Percentiles rank a stretch among this genome's conserved stretches.
Evolutionary conservation across 2,888 invertebrate species (phyloP).

Genomic region (Phortica okadai): DNA sequence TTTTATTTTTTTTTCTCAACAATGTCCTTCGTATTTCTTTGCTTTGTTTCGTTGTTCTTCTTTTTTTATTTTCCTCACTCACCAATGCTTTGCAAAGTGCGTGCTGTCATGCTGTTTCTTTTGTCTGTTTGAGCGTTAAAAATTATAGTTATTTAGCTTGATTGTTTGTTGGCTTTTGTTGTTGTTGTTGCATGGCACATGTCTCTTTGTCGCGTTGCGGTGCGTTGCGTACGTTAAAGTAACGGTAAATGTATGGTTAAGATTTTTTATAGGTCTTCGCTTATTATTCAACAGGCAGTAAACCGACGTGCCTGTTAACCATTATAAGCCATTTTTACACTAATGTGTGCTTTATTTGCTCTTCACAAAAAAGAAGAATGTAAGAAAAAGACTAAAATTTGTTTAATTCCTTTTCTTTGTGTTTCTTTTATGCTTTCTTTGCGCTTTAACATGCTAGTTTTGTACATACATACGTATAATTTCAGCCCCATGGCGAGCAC

Average conservation of each 20-base stretch:
- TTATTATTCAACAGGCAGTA: too few species aligned
- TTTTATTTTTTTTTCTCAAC: neutral
- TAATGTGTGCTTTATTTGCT: too few species aligned
- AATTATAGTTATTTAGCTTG: constrained; percentile 66
- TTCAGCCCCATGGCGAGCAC: constrained; percentile 46
- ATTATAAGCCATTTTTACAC: too few species aligned
- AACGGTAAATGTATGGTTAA: too few species aligned
- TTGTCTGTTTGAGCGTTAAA: constrained; percentile 54
- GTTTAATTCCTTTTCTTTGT: constrained; percentile 13
- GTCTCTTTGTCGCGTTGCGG: too few species aligned
- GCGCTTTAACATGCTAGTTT: neutral
- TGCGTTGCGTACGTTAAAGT: too few species aligned
- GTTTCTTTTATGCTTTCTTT: constrained; percentile 1
- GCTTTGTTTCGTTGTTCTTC: neutral
- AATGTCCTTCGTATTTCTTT: constrained; percentile 11
- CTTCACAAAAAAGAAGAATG: too few species aligned
- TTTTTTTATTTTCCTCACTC: neutral
- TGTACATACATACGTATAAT: constrained; percentile 27
- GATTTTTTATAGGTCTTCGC: too few species aligned
- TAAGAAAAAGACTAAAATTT: too few species aligned
- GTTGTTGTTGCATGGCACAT: too few species aligned
- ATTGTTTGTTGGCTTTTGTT: constrained; percentile 35
- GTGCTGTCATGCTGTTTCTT: neutral
- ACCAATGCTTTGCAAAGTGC: neutral
- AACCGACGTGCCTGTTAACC: neutral